Evolutionary conservation across 64 coral and sea anemone genomes (phyloP), one percentile per base, ranked within the genome.

Genomic region (Stichodactyla mertensii): DNA sequence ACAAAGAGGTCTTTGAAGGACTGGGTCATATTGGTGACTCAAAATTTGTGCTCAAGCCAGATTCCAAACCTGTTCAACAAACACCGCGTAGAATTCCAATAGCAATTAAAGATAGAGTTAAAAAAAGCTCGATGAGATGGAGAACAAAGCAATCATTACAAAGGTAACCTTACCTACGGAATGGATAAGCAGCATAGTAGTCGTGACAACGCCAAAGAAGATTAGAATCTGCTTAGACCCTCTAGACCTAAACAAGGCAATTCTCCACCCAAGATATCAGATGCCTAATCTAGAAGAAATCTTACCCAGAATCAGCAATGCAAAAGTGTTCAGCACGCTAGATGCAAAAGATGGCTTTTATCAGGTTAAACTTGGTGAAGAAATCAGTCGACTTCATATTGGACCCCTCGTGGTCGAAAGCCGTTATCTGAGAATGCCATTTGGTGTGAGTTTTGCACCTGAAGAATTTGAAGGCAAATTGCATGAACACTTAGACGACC

Each of bases 1-100:
- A 87, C 78, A 92, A 92, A 27, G 77, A 87, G 60, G 79, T 87
- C 4, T 92, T 92, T 22, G 78, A 92, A 92, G 86, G 86, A 1
- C 91, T 92, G 16, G 66, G 86, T 4, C 80, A 92, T 20, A 88
- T 78, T 84, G 86, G 91, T 61, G 79, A 92, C 71, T 59, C 54
- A 0, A 87, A 60, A 52, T 61, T 86, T 74, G 52, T 86, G 11
- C 52, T 91, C 0, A 28, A 86, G 0, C 82, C 36, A 77, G 58
- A 86, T 45, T 10, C 36, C 54, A 78, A 45, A 51, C 89, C 89
- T 14, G 84, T 86, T 2, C 89, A 91, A 82, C 52, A n/a, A n/a
- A 59, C 89, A 87, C 84, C 85, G 1, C 64, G 89, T 51, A 36
- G 85, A 67, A 22, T 91, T 67, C 64, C 74, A 18, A 31, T 70